Percentiles rank a stretch among this genome's conserved stretches.
Conservation (phyloP, 2,113 vertebrate genomes). For the Pyxicephalus adspersus region DNA sequence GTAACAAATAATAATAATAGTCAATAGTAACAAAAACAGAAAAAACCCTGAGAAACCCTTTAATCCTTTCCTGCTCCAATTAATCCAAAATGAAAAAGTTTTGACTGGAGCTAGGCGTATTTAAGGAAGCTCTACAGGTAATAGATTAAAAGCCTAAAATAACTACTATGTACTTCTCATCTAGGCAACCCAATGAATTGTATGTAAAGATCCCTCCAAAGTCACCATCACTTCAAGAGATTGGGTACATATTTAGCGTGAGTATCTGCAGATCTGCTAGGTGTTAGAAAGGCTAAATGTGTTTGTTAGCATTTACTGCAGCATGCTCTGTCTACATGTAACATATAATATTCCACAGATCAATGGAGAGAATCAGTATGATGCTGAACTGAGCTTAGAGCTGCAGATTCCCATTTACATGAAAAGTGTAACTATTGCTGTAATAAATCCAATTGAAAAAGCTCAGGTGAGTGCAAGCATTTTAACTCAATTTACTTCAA, state of each 20-base stretch:
- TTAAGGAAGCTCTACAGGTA: not conserved
- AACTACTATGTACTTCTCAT: not conserved
- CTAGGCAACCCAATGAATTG: slow-evolving; percentile 9
- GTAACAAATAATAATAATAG: too few species aligned
- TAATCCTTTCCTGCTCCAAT: too few species aligned
- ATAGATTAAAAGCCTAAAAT: too few species aligned
- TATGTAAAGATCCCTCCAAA: slow-evolving; percentile 56
- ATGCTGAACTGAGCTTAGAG: slow-evolving; percentile 59
- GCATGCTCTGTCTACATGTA: not conserved
- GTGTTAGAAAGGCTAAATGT: not conserved
- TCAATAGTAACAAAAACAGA: too few species aligned
- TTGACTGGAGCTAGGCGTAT: too few species aligned
- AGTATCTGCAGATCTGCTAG: slow-evolving; percentile 19
- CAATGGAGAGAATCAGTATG: slow-evolving; percentile 64
- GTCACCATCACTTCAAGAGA: slow-evolving; percentile 55
- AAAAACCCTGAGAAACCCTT: too few species aligned
- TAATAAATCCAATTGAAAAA: slow-evolving; percentile 55
- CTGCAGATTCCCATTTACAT: slow-evolving; percentile 63
- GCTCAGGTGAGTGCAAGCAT: slow-evolving; percentile 59
- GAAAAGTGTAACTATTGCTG: slow-evolving; percentile 43
- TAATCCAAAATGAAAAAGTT: too few species aligned
- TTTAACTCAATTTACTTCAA: too few species aligned
- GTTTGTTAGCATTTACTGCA: too few species aligned
- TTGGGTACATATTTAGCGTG: slow-evolving; percentile 60
- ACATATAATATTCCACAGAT: slow-evolving; percentile 60